Percentiles rank a stretch among this genome's conserved stretches.
Conservation (phyloP, 2,113 vertebrate species). For the Noturus placidus region DNA sequence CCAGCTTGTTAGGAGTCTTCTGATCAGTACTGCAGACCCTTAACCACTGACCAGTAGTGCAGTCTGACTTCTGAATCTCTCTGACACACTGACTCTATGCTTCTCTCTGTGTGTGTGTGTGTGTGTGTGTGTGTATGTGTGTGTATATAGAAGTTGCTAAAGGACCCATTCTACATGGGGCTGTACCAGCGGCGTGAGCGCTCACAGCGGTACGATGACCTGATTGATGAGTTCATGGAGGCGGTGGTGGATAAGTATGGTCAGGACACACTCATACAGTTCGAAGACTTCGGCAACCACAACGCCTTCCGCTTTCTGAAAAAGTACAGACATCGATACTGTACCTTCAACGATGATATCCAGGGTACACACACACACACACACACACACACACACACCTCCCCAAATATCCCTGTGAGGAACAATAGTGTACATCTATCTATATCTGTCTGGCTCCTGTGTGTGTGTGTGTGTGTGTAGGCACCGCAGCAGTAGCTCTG, state of each 20-base stretch:
- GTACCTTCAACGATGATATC: conserved; percentile 97
- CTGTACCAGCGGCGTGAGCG: conserved; percentile 92
- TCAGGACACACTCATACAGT: conserved; percentile 92
- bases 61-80: background rate
- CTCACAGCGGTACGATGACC: conserved; percentile 87
- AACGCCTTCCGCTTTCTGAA: conserved; percentile 93
- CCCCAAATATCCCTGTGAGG: too few relatives aligned
- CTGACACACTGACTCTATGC: background rate
- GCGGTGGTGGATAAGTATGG: conserved; percentile 93
- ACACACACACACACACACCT: background rate
- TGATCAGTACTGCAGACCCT: too few relatives aligned
- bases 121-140: conserved; percentile 1
- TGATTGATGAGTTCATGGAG: conserved; percentile 98
- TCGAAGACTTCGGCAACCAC: conserved; percentile 98
- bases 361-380: conserved; percentile 76
- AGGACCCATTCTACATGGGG: conserved; percentile 95
- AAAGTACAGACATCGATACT: conserved; percentile 93
- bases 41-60: too few relatives aligned
- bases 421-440: too few relatives aligned
- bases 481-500: conserved; percentile 90
- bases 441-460: background rate
- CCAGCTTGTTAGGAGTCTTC: too few relatives aligned
- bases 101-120: background rate
- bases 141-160: conserved; percentile 78
- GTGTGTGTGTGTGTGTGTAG: conserved; percentile 64